These are phyloP conservation scores for Cebidichthys violaceus DNA, from an alignment of 2,113 vertebrate genomes.

Conservation along the genomic window DNA sequence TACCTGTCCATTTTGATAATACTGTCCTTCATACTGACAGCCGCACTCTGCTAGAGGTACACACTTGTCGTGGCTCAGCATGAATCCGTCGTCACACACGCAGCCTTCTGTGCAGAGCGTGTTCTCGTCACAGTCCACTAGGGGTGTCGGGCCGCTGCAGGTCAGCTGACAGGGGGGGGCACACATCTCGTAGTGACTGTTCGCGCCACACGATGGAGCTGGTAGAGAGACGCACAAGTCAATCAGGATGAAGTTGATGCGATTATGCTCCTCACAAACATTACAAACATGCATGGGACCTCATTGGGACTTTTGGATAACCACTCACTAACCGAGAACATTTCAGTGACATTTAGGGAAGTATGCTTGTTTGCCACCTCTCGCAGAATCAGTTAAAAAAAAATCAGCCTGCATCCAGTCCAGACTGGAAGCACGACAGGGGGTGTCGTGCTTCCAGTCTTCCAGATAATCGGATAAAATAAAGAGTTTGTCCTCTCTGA, in stretches of 20 bases:
- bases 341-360: neutral
- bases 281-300: neutral
- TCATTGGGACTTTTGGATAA: neutral
- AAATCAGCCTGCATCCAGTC: neutral
- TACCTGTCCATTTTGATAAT: conserved; percentile 40
- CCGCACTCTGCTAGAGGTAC: conserved; percentile 46
- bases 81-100: conserved; percentile 41
- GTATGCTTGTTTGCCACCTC: neutral
- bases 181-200: conserved; percentile 50
- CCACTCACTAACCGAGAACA: neutral
- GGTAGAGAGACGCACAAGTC: neutral
- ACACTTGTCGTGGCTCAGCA: conserved; percentile 45
- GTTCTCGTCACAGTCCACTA: conserved; percentile 12
- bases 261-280: neutral
- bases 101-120: conserved; percentile 33
- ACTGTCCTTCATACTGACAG: conserved; percentile 35
- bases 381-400: neutral
- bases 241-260: neutral
- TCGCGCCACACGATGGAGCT: conserved; percentile 22
- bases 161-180: conserved; percentile 32
- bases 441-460: too few relatives aligned
- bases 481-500: too few relatives aligned
- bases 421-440: neutral
- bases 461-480: too few relatives aligned
- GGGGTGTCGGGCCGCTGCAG: neutral